phyloP scores from a whole-genome alignment of 2,888 invertebrate species.

The Linnaemya vulpina region DNA sequence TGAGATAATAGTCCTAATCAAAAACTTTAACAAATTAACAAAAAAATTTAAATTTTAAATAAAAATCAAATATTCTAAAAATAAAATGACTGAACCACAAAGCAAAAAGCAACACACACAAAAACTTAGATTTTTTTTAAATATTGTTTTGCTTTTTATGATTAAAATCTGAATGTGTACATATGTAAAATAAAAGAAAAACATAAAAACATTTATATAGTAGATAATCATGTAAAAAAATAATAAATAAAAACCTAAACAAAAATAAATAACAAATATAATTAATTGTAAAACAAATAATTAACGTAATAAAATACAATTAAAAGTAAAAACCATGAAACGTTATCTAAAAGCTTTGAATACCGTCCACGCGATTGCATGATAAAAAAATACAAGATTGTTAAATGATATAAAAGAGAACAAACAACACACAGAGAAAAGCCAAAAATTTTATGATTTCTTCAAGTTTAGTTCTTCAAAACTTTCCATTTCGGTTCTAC shows the following conservation, averaged over 20 bases:
- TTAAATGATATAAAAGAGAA: conserved; percentile 75
- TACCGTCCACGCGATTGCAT: conserved; percentile 76
- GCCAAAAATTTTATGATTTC: conserved; percentile 30
- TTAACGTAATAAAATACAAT: conserved; percentile 14
- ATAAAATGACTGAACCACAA: conserved; percentile 69
- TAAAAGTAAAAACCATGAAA: conserved; percentile 66
- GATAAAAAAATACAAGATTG: conserved; percentile 69
- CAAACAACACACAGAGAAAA: conserved; percentile 70
- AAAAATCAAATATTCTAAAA: conserved; percentile 70
- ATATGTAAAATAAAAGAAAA: conserved; percentile 69
- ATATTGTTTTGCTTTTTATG: conserved; percentile 62
- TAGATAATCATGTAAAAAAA: conserved; percentile 67
- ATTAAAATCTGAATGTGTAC: conserved; percentile 57
- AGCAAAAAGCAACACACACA: conserved; percentile 35
- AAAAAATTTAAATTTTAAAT: conserved; percentile 38
- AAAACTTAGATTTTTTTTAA: conserved; percentile 41
- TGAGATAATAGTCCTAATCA: conserved; percentile 64
- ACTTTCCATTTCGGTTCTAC: background rate
- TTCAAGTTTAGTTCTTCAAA: conserved; percentile 2
- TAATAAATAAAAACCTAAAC: conserved; percentile 2
- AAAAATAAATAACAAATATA: conserved; percentile 13
- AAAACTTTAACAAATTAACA: conserved; percentile 41
- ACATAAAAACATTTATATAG: conserved; percentile 61
- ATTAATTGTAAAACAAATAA: conserved; percentile 17
- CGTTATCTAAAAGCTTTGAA: conserved; percentile 78